A percentile compares a stretch with the other conserved stretches of the same genome.
Evolutionary conservation across 2,113 vertebrate genomes (phyloP).

Genomic region (Axis porcinus): DNA sequence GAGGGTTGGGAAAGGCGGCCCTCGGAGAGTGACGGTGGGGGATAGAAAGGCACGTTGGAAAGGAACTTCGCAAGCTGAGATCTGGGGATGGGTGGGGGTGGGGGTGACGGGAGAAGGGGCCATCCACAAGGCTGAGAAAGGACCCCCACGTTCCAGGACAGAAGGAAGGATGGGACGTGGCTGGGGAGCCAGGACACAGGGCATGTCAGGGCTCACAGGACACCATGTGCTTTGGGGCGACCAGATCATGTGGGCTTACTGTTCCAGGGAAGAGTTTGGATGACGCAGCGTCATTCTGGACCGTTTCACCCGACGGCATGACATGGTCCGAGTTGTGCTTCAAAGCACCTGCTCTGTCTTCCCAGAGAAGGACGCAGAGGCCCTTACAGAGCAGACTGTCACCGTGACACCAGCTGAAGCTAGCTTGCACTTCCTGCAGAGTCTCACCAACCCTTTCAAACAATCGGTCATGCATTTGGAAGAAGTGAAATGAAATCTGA

Average conservation of each 20-base stretch:
- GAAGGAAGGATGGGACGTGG: rapidly evolving
- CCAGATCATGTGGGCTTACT: rapidly evolving
- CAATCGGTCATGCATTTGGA: rapidly evolving
- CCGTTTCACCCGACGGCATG: too few relatives aligned
- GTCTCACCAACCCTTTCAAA: rapidly evolving
- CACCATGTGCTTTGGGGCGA: rapidly evolving
- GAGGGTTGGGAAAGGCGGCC: rapidly evolving
- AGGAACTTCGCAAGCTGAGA: rapidly evolving
- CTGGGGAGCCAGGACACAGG: rapidly evolving
- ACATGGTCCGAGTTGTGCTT: rapidly evolving
- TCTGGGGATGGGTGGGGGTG: rapidly evolving
- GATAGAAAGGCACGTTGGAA: rapidly evolving
- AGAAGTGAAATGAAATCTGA: not conserved
- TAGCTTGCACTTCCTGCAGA: not conserved
- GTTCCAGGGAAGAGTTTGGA: rapidly evolving
- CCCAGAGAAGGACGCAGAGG: rapidly evolving
- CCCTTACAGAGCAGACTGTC: too few relatives aligned
- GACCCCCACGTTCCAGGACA: rapidly evolving
- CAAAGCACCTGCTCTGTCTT: not conserved
- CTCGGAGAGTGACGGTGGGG: not conserved
- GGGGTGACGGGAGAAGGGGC: rapidly evolving
- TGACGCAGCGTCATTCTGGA: rapidly evolving
- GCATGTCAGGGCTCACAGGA: not conserved
- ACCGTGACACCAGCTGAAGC: rapidly evolving
- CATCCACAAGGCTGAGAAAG: rapidly evolving